phyloP scores from a whole-genome alignment of 2,113 vertebrate genomes.

The Phalacrocorax brasilianus region DNA sequence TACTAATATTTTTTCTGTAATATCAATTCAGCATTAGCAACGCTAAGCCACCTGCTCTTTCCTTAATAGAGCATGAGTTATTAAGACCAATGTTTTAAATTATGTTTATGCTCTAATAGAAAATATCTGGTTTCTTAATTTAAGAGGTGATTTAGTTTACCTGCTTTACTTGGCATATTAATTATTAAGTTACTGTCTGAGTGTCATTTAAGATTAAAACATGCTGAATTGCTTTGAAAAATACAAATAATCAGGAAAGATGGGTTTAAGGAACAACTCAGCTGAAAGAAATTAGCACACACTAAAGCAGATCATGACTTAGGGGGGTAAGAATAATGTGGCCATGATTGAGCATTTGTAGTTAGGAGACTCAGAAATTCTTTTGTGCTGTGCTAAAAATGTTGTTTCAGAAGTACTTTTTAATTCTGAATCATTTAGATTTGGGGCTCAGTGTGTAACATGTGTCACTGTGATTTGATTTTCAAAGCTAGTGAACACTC shows the following conservation, averaged over 20 bases:
- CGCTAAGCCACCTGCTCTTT: constrained; percentile 23
- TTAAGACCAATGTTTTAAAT: constrained; percentile 56
- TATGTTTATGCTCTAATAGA: constrained; percentile 55
- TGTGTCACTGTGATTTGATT: neutral
- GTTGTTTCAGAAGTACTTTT: neutral
- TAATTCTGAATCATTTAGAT: neutral
- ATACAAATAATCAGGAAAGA: neutral
- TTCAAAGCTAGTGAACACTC: neutral
- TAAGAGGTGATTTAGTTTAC: constrained; percentile 57
- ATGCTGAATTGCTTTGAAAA: constrained; percentile 25
- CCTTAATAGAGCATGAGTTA: constrained; percentile 42
- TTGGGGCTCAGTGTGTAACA: neutral
- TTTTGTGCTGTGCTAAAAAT: neutral
- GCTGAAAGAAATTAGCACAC: neutral
- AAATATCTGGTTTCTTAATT: constrained; percentile 57
- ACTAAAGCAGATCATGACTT: neutral
- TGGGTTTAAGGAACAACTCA: neutral
- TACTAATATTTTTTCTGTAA: constrained; percentile 41
- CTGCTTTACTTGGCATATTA: constrained; percentile 52
- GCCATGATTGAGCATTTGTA: neutral
- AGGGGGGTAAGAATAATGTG: neutral
- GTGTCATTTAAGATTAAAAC: constrained; percentile 41
- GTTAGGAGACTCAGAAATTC: neutral
- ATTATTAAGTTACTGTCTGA: constrained; percentile 44
- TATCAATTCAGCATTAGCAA: constrained; percentile 36